Conservation (phyloP, 2,113 vertebrate species). For the Amphiprion ocellaris region DNA sequence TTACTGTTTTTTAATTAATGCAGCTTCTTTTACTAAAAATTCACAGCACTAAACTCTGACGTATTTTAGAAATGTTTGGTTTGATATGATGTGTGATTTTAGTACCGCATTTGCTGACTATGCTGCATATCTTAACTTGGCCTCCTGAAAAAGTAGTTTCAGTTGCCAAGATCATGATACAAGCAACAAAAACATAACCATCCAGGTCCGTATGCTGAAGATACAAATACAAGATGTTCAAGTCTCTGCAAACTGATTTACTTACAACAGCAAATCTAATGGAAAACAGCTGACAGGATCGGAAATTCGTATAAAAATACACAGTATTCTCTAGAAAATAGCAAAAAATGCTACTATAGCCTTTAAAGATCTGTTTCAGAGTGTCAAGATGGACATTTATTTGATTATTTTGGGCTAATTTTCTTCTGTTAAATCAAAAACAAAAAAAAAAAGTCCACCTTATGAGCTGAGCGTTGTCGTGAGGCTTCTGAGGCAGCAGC, state of each 20-base stretch:
- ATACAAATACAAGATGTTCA: not conserved
- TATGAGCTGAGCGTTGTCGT: slow-evolving; percentile 97
- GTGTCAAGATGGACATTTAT: not conserved
- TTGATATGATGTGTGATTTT: not conserved
- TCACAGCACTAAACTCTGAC: no score
- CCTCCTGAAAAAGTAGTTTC: not conserved
- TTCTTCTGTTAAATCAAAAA: not conserved
- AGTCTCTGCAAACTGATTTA: no score
- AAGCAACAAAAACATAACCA: no score
- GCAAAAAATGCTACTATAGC: not conserved
- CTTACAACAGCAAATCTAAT: not conserved
- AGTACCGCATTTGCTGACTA: not conserved
- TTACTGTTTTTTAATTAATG: not conserved
- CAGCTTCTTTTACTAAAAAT: no score
- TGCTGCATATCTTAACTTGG: not conserved
- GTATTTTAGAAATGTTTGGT: not conserved
- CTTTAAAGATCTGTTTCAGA: not conserved
- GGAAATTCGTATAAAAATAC: not conserved
- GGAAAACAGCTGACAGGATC: not conserved
- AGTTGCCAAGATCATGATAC: not conserved
- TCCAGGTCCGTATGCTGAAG: not conserved
- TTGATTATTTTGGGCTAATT: not conserved
- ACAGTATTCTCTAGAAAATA: not conserved
- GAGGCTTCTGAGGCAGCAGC: slow-evolving; percentile 92
- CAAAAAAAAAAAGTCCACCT: slow-evolving; percentile 82